A percentile compares a stretch with the other conserved stretches of the same genome.
Evolutionary conservation across 2,888 invertebrate species (phyloP).

Genomic region (Emmelina monodactyla): DNA sequence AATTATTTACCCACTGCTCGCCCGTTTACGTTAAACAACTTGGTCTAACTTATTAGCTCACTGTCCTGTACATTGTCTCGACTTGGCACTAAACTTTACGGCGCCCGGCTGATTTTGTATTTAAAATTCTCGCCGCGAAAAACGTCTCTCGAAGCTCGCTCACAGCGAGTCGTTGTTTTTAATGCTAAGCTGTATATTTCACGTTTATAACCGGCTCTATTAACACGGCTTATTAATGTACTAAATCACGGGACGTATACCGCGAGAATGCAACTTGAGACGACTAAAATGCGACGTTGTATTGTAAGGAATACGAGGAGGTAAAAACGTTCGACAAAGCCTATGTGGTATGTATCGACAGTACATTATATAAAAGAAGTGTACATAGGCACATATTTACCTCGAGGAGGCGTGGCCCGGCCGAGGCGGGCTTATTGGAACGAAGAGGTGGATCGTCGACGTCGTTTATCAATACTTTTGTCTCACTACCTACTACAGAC

Average conservation of each 20-base stretch:
- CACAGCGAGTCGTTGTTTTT: no score
- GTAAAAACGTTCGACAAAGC: no score
- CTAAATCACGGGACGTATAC: no score
- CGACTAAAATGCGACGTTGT: no score
- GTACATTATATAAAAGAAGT: constrained; percentile 32
- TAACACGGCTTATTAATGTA: no score
- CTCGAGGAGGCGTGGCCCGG: constrained; percentile 55
- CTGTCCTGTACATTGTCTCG: constrained; percentile 45
- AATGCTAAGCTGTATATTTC: no score
- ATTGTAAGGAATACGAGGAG: no score
- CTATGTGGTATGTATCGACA: constrained; percentile 1
- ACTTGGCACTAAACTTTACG: constrained; percentile 49
- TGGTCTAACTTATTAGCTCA: constrained; percentile 55
- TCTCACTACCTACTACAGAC: no score
- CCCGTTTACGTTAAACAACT: constrained; percentile 38
- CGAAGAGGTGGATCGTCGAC: constrained; percentile 55
- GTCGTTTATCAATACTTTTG: constrained; percentile 49
- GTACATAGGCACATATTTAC: constrained; percentile 56
- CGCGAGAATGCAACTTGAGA: no score
- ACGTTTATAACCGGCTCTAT: no score
- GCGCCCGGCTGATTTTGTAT: constrained; percentile 51
- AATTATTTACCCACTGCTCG: constrained; percentile 34
- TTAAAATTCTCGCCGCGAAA: no score
- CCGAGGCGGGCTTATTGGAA: constrained; percentile 62
- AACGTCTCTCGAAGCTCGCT: no score